These are phyloP conservation scores for Margaritifera margaritifera DNA, from an alignment of 2,888 invertebrate genomes.

Conservation along the genomic window DNA sequence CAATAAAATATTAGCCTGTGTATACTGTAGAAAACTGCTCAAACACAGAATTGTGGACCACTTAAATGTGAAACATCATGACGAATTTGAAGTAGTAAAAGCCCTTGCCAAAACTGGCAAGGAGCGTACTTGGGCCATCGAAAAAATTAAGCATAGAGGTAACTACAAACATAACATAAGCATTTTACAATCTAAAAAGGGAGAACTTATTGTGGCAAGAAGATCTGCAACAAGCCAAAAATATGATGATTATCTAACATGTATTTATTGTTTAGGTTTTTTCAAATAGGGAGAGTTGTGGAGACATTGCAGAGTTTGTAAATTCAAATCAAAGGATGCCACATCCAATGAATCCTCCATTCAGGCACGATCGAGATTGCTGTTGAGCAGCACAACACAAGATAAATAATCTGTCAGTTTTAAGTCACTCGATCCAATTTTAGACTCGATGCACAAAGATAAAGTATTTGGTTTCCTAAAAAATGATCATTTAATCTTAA, in stretches of 20 bases:
- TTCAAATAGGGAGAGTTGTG: conserved; percentile 7
- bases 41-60: too few species aligned
- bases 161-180: conserved; percentile 13
- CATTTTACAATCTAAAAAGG: conserved; percentile 4
- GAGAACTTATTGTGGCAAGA: conserved; percentile 10
- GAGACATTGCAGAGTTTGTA: conserved; percentile 7
- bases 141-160: not conserved
- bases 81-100: too few species aligned
- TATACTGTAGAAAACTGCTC: too few species aligned
- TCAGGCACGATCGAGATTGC: too few species aligned
- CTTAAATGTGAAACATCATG: too few species aligned
- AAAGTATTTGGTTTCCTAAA: conserved; percentile 5
- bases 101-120: too few species aligned
- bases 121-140: too few species aligned
- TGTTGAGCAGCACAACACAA: too few species aligned
- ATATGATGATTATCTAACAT: conserved; percentile 4
- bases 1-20: too few species aligned
- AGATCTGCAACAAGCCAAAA: conserved; percentile 4
- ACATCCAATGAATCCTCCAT: not conserved
- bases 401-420: too few species aligned
- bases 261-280: conserved; percentile 11
- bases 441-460: conserved; percentile 5
- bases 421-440: not conserved
- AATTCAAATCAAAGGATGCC: not conserved
- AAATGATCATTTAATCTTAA: conserved; percentile 6